Evolutionary conservation across 2,113 vertebrate species (phyloP).

Genomic region (Numida meleagris): DNA sequence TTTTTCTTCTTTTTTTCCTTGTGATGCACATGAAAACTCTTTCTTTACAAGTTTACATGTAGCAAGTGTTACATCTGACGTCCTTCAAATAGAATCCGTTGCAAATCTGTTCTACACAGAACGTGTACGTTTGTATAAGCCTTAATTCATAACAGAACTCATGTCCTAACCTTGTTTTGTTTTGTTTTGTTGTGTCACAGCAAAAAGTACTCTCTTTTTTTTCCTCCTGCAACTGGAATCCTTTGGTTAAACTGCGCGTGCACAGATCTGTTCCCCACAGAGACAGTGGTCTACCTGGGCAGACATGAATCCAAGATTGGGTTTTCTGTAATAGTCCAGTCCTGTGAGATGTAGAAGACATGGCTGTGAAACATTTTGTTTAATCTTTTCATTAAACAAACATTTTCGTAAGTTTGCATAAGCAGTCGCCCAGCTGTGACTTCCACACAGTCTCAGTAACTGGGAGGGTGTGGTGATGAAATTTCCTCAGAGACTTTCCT

Average conservation of each 20-base stretch:
- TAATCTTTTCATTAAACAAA: constrained; percentile 45
- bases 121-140: not conserved
- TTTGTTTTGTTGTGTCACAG: not conserved
- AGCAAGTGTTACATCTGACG: not conserved
- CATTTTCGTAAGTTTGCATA: constrained; percentile 35
- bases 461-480: constrained; percentile 33
- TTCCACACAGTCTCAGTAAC: constrained; percentile 30
- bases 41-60: not conserved
- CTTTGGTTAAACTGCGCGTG: not conserved
- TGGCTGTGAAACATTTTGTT: not conserved
- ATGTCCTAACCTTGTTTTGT: constrained; percentile 11
- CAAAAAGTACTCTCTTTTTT: not conserved
- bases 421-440: not conserved
- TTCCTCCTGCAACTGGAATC: not conserved
- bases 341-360: not conserved
- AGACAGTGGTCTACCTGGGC: not conserved
- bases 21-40: not conserved
- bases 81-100: not conserved
- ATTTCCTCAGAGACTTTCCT: constrained; percentile 32
- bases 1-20: not conserved
- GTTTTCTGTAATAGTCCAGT: not conserved
- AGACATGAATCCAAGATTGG: not conserved
- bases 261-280: not conserved
- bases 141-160: not conserved
- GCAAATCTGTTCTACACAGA: not conserved